Evolutionary conservation across 2,797 vertebrate genomes (phyloP).

Genomic region (Siniperca undulata): DNA sequence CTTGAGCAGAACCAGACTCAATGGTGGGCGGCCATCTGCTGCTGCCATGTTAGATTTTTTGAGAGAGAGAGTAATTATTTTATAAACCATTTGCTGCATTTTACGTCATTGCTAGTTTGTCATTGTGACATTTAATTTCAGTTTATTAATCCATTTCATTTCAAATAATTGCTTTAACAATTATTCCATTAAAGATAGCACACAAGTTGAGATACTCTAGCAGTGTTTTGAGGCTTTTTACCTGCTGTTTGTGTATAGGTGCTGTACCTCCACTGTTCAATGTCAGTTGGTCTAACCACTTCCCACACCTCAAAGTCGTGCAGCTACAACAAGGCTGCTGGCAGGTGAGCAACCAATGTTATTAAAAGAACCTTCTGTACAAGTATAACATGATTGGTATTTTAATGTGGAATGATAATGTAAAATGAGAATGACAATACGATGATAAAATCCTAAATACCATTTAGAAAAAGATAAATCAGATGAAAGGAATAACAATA

Average conservation of each 20-base stretch:
- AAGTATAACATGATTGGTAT: not conserved
- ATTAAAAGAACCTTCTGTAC: not conserved
- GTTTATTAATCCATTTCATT: not conserved
- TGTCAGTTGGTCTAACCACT: constrained; percentile 52
- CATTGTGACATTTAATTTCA: no score
- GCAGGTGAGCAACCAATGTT: constrained; percentile 55
- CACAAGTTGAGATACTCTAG: not conserved
- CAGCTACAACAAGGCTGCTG: constrained; percentile 66
- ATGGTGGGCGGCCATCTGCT: no score
- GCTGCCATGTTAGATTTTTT: no score
- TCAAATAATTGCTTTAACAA: not conserved
- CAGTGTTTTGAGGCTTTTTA: not conserved
- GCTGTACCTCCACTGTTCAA: constrained; percentile 79
- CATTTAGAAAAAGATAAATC: not conserved
- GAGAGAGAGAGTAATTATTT: no score
- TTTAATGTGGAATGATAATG: not conserved
- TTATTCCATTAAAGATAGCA: no score
- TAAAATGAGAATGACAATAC: not conserved
- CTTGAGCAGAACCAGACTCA: no score
- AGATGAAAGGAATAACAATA: not conserved
- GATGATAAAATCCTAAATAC: not conserved
- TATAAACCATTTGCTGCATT: not conserved
- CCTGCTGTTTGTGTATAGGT: constrained; percentile 46
- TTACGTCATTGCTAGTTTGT: not conserved
- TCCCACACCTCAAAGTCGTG: constrained; percentile 76